Conservation (phyloP, 2,113 vertebrate genomes). For the Chaetorhynchus papuensis region DNA sequence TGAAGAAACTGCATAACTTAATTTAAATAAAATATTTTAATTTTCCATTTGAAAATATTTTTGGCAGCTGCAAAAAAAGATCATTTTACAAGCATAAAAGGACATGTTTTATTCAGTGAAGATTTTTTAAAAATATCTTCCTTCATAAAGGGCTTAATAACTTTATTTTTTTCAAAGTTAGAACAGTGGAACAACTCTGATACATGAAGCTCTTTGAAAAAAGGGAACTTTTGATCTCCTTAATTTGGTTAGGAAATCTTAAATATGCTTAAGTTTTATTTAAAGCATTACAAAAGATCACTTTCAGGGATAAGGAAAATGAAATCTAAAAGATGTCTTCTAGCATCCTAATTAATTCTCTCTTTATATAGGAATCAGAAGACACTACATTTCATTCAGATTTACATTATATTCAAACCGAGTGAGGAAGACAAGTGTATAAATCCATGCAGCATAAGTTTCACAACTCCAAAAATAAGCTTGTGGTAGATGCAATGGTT, state of each 20-base stretch:
- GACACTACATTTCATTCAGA: not conserved
- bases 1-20: not conserved
- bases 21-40: not conserved
- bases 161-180: not conserved
- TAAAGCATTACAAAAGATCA: not conserved
- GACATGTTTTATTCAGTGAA: not conserved
- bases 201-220: not conserved
- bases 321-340: not conserved
- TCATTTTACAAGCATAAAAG: not conserved
- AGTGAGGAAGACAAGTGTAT: not conserved
- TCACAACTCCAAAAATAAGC: not conserved
- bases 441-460: not conserved
- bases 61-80: not conserved
- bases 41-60: not conserved
- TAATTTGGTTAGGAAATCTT: not conserved
- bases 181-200: not conserved
- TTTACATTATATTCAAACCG: not conserved
- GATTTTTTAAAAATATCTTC: not conserved
- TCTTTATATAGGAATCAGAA: not conserved
- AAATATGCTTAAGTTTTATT: not conserved
- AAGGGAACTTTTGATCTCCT: not conserved
- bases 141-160: not conserved
- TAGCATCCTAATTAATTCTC: not conserved
- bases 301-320: not conserved
- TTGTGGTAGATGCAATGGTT: not conserved